These are phyloP conservation scores for Garra rufa DNA, from an alignment of 2,113 vertebrate species.

Conservation along the genomic window DNA sequence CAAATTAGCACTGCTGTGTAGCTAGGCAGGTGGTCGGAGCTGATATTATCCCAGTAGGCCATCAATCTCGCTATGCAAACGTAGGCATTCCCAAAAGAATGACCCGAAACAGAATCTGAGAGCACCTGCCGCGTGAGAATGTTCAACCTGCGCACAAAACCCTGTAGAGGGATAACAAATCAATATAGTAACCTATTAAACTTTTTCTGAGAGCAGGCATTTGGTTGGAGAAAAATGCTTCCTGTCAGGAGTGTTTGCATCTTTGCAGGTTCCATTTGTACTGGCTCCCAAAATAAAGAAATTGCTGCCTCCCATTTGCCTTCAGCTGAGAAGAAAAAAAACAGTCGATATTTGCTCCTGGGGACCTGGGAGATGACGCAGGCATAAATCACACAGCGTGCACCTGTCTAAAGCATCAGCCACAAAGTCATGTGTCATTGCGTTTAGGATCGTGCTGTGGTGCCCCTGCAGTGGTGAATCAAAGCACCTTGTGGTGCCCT, in stretches of 20 bases:
- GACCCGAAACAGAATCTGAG: conserved; percentile 50
- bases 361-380: conserved; percentile 68
- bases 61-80: conserved; percentile 39
- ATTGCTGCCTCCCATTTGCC: conserved; percentile 74
- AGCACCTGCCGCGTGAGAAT: conserved; percentile 66
- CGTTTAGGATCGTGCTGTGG: conserved; percentile 71
- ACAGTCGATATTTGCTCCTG: conserved; percentile 79
- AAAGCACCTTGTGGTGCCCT: conserved; percentile 66
- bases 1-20: conserved; percentile 35
- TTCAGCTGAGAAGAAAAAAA: conserved; percentile 74
- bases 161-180: conserved; percentile 69
- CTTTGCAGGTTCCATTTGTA: conserved; percentile 75
- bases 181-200: conserved; percentile 70
- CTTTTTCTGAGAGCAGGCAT: conserved; percentile 44
- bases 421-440: conserved; percentile 76
- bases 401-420: conserved; percentile 77
- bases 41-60: conserved; percentile 40
- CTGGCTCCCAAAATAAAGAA: conserved; percentile 74
- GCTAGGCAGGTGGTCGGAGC: conserved; percentile 19
- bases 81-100: conserved; percentile 25
- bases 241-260: conserved; percentile 75
- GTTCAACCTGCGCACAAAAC: conserved; percentile 66
- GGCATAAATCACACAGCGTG: conserved; percentile 81
- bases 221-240: conserved; percentile 57
- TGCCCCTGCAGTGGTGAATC: conserved; percentile 71